phyloP scores from a whole-genome alignment of 1,140 invertebrate species.

The Penaeus japonicus region DNA sequence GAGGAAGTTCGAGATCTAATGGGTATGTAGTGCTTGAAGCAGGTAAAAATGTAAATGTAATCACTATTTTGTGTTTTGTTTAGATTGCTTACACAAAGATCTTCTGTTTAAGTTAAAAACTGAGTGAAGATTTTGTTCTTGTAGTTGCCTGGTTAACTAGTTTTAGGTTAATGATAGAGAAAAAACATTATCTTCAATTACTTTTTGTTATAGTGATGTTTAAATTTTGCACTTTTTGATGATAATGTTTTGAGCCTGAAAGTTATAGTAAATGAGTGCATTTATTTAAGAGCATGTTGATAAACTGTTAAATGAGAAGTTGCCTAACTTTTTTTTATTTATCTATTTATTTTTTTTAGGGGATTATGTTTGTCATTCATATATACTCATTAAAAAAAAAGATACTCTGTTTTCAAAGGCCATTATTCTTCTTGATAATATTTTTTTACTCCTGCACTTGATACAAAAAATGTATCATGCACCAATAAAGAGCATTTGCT shows the following conservation, averaged over 20 bases:
- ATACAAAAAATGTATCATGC: too few relatives aligned
- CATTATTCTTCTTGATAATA: too few relatives aligned
- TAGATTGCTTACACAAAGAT: not conserved
- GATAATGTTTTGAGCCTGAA: not conserved
- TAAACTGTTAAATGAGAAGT: not conserved
- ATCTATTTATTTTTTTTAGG: too few relatives aligned
- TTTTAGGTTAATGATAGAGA: too few relatives aligned
- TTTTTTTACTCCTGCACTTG: too few relatives aligned
- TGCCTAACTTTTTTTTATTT: not conserved
- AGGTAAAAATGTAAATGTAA: not conserved
- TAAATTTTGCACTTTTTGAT: not conserved
- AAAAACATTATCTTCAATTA: too few relatives aligned
- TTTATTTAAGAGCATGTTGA: not conserved
- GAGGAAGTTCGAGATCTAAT: slow-evolving; percentile 68
- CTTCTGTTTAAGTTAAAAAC: not conserved
- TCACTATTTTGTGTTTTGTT: not conserved
- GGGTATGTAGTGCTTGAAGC: slow-evolving; percentile 60
- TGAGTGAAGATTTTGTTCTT: not conserved
- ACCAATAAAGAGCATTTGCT: too few relatives aligned
- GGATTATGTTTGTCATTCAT: too few relatives aligned
- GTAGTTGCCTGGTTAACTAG: not conserved
- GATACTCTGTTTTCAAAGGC: too few relatives aligned
- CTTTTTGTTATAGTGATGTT: not conserved
- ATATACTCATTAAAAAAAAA: too few relatives aligned
- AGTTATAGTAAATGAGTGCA: not conserved